Evolutionary conservation across 2,888 invertebrate species (phyloP), one percentile per base, ranked within the genome.

Genomic region (Cremastinae sp.): DNA sequence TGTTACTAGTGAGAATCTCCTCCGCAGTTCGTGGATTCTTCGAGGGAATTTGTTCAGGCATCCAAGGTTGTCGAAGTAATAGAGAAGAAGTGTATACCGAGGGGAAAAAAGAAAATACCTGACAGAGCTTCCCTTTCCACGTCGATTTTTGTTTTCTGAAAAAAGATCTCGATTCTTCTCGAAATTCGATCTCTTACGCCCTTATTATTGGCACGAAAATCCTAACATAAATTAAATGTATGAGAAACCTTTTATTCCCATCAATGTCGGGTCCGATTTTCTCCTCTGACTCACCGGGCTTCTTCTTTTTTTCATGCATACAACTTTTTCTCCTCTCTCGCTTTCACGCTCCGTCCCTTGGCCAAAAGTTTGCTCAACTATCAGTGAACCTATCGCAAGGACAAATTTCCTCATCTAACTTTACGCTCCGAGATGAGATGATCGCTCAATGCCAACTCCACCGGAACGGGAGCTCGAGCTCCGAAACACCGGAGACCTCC

Each of bases 371-470:
- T 86, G 82, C 83, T 82, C 80, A 89, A 87, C 88, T 87, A 87
- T 87, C 87, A 85, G 84, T 75, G 81, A 87, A 87, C 86, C 87
- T 85, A 87, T 88, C 87, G 85, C 84, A 82, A 82, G 84, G 89
- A 89, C 89, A 89, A 89, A 89, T 89, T 89, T 86, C 87, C 89
- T 89, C 89, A 88, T 88, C 89, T 88, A 89, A 89, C 89, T 89
- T 89, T 89, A 83, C 83, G 81, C 83, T 80, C 79, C 82, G 82
- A 87, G 88, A 89, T 89, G 89, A 89, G 88, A 83, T 86, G 87
- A 89, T 89, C 88, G 86, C 86, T 89, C 89, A 88, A 87, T 87
- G 88, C 87, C 88, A 84, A 65, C 78, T 78, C 72, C 74, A 79
- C 56, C 71, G 56, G 70, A 61, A 62, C 58, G 43, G 37, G 47